Evolutionary conservation across 2,888 invertebrate species (phyloP).

Genomic region (Beris chalybata): DNA sequence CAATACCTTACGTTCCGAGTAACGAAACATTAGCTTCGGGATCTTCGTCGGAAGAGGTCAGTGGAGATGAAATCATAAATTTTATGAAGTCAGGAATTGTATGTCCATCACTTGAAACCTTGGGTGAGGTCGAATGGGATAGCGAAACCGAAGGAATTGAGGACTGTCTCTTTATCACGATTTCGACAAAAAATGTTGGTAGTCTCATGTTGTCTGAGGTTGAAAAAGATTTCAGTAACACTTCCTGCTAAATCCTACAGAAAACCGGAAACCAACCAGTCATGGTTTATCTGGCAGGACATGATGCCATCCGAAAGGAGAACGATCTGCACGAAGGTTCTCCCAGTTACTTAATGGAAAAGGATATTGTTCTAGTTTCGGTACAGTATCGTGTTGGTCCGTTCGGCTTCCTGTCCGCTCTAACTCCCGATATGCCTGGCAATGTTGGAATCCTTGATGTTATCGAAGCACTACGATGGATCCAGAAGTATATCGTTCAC

Average conservation of each 20-base stretch:
- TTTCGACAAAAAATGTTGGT: slow-evolving; percentile 22
- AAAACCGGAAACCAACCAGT: slow-evolving; percentile 26
- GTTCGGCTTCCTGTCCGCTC: slow-evolving; percentile 55
- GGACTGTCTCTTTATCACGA: slow-evolving; percentile 12
- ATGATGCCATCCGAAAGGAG: slow-evolving; percentile 20
- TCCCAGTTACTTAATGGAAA: slow-evolving; percentile 51
- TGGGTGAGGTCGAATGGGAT: neutral
- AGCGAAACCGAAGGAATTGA: neutral
- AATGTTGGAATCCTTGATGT: slow-evolving; percentile 57
- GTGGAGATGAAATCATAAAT: slow-evolving; percentile 4
- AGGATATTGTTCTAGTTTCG: slow-evolving; percentile 51
- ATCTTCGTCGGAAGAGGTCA: slow-evolving; percentile 3
- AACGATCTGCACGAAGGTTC: slow-evolving; percentile 46
- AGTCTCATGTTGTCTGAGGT: neutral
- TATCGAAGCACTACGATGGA: slow-evolving; percentile 55
- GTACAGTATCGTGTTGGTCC: slow-evolving; percentile 53
- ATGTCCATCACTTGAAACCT: slow-evolving; percentile 19
- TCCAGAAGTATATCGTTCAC: slow-evolving; percentile 50
- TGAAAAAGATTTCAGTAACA: neutral
- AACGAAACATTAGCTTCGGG: neutral
- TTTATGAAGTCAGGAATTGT: neutral
- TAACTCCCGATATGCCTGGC: slow-evolving; percentile 53
- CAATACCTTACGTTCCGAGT: slow-evolving; percentile 13
- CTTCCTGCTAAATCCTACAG: slow-evolving; percentile 3
- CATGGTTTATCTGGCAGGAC: slow-evolving; percentile 30